Percentiles rank a stretch among this genome's conserved stretches.
phyloP scores from a whole-genome alignment of 2,113 vertebrate species.

The Siphamia tubifer region DNA sequence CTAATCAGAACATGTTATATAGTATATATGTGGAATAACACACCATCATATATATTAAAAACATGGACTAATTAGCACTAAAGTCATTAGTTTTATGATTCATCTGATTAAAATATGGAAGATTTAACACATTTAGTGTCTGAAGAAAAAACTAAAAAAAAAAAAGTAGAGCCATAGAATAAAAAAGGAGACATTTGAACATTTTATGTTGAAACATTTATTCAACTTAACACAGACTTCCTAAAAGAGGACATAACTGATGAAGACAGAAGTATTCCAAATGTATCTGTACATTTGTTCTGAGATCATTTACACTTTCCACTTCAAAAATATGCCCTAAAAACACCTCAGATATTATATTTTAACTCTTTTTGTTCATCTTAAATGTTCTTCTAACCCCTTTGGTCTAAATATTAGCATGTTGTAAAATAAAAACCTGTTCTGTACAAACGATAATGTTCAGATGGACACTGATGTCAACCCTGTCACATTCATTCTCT shows the following conservation, averaged over 20 bases:
- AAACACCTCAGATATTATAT: conserved; percentile 17
- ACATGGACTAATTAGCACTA: too few species aligned
- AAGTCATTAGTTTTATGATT: too few species aligned
- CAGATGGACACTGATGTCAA: conserved; percentile 22
- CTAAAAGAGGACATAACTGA: conserved; percentile 41
- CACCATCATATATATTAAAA: too few species aligned
- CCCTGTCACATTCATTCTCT: conserved; percentile 50
- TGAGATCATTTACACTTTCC: conserved; percentile 33
- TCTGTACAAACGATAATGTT: not conserved
- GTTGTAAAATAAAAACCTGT: not conserved
- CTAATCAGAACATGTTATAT: too few species aligned
- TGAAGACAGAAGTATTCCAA: not conserved
- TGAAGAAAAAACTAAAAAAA: too few species aligned
- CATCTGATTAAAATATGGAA: too few species aligned
- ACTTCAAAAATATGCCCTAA: conserved; percentile 9
- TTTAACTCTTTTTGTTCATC: not conserved
- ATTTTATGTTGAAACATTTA: conserved; percentile 55
- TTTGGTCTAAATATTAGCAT: conserved; percentile 45
- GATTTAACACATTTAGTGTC: too few species aligned
- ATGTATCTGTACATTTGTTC: conserved; percentile 8
- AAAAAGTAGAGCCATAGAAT: too few species aligned
- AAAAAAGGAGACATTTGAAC: not conserved
- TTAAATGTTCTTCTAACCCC: conserved; percentile 29
- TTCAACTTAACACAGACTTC: conserved; percentile 57
- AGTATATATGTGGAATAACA: too few species aligned